Conservation (phyloP, 2,888 invertebrate genomes). For the Zhuqinia jingwanae region DNA sequence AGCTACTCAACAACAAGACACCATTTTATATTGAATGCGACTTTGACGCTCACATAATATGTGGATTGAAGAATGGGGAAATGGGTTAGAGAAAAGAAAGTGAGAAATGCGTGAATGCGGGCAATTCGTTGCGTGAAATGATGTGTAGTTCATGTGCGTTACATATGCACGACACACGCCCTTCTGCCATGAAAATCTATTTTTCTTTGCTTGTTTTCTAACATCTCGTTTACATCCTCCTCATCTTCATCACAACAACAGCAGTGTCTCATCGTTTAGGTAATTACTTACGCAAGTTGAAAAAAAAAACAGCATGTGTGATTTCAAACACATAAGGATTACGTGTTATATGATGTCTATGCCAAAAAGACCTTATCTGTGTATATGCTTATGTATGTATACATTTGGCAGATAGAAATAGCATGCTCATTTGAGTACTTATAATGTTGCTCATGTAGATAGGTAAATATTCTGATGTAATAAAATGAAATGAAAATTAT, state of each 20-base stretch:
- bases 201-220: not conserved
- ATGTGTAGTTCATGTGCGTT: not conserved
- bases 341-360: not conserved
- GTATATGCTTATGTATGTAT: too few species aligned
- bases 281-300: conserved; percentile 54
- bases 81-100: conserved; percentile 26
- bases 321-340: not conserved
- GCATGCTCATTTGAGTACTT: not conserved
- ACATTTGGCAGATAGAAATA: too few species aligned
- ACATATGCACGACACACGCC: conserved; percentile 29
- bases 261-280: conserved; percentile 56
- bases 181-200: conserved; percentile 22
- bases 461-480: not conserved
- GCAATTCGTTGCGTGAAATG: not conserved
- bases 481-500: conserved; percentile 26
- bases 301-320: conserved; percentile 3
- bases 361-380: too few species aligned
- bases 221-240: not conserved
- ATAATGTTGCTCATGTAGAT: not conserved
- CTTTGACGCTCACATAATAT: not conserved
- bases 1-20: not conserved
- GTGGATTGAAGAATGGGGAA: conserved; percentile 35
- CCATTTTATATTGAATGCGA: conserved; percentile 27
- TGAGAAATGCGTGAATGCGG: conserved; percentile 39
- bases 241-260: conserved; percentile 38